Evolutionary conservation across 2,888 invertebrate genomes (phyloP).

Genomic region (Stenolophus ochropezus): DNA sequence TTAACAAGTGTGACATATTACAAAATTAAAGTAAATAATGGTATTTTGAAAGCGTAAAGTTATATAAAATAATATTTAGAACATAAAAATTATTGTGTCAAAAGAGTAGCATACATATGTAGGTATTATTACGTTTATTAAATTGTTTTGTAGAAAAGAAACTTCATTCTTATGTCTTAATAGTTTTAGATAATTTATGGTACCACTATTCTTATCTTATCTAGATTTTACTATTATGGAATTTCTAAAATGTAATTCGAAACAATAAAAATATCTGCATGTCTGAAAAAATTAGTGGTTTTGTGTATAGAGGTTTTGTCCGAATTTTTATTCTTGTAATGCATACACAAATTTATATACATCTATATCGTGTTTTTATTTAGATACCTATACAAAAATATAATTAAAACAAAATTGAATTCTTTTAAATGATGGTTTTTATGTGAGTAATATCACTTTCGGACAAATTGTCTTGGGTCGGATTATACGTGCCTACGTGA

Average conservation of each 20-base stretch:
- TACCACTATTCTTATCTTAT: neutral
- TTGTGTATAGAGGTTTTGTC: neutral
- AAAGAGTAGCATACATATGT: neutral
- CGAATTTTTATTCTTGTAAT: no score
- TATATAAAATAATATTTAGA: conserved; percentile 22
- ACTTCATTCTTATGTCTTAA: neutral
- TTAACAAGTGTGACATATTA: conserved; percentile 26
- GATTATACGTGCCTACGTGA: conserved; percentile 35
- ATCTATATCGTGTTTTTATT: no score
- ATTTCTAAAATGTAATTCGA: neutral
- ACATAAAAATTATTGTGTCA: conserved; percentile 8
- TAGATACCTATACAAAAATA: no score
- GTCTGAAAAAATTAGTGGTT: neutral
- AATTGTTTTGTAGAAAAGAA: neutral
- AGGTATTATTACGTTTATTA: neutral
- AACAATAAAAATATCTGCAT: neutral
- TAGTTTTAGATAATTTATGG: neutral
- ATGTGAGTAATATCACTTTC: neutral
- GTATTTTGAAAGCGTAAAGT: conserved; percentile 33
- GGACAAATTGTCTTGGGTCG: neutral
- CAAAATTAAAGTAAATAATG: conserved; percentile 24
- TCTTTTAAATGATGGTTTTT: no score
- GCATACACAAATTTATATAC: no score
- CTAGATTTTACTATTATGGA: neutral
- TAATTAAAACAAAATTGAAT: no score